Evolutionary conservation across 2,888 invertebrate genomes (phyloP), one percentile per base, ranked within the genome.

Genomic region (Cephus pygmeus): DNA sequence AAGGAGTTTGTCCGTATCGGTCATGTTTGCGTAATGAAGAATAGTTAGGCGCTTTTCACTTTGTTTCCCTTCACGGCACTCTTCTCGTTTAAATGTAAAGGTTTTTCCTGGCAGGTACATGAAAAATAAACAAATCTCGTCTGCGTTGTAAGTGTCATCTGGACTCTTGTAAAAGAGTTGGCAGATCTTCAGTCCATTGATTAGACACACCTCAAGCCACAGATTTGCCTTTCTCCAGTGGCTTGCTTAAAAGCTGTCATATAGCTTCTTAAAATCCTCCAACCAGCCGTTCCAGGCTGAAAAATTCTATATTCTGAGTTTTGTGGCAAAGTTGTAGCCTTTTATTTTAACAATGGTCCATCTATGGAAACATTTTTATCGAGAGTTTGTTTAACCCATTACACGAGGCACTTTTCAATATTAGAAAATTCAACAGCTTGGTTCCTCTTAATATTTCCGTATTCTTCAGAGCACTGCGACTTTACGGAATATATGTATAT

Each of bases 201-300:
- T 73, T 77, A 77, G 76, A 75, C 36, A 35, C 75, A 12, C 77
- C 33, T 73, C 68, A 75, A 36, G 77, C 73, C 71, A 79, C 77
- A 75, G 73, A 76, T 77, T 75, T 80, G 68, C 77, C 80, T 56
- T 56, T 79, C 77, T 23, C 76, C 77, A 6, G 68, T 73, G 69
- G 69, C 30, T 78, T 82, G 80, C 68, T 80, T 80, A 73, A 82
- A 79, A 71, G 71, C 35, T 77, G 80, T 76, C 71, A 77, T 79
- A 76, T 81, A 11, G 80, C 69, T 81, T 82, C 76, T 82, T 78
- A 78, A 78, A 82, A 79, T 75, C 79, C 73, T 81, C 79, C 71
- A 78, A 77, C 78, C 81, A 81, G 75, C 78, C 77, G 74, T 82
- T 82, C 77, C 79, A 79, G 77, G 78, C 79, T 76, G 69, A 79